Evolutionary conservation across 1,140 invertebrate species (phyloP), one percentile per base, ranked within the genome.

Genomic region (Conus ventricosus): DNA sequence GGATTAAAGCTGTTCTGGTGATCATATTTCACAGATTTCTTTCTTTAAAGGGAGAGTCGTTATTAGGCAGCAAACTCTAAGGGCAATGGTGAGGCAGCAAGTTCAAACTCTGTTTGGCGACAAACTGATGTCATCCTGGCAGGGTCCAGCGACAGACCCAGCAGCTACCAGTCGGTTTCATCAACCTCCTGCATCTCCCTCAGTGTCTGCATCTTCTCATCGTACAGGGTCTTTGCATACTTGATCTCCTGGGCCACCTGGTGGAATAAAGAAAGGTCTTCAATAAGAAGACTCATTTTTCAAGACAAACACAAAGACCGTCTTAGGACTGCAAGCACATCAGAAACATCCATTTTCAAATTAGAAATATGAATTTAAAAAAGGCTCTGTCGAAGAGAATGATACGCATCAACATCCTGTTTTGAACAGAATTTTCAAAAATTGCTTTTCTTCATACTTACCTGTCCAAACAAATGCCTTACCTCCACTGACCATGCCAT

Each of bases 161-260:
- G 25, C 76, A 17, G 54, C 78, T 89, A 89, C 87, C 84, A 88
- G 55, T 91, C 91, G 20, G 84, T 84, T 0, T 90, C 88, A 53
- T 92, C 91, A 13, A 27, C 81, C 23, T 76, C 87, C 10, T 90
- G 85, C 20, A 88, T 88, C 53, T 90, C 87, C 23, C 88, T 90
- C 55, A 94, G 88, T 10, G 96, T 96, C 76, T 97, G 97, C 89
- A 96, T 95, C 89, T 96, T 96, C 96, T 99, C 98, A 94, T 98
- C 97, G 94, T 97, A 97, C 92, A 98, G 96, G 92, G 97, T 97
- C 94, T 97, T 98, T 71, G 98, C 98, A 95, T 98, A 98, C 92
- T 98, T 98, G 87, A 97, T 97, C 95, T 97, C 96, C 90, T 97
- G 96, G 5, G 96, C 96, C 78, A 96, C 96, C 96, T 97, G 90